A percentile compares a stretch with the other conserved stretches of the same genome.
Evolutionary conservation across 2,113 vertebrate genomes (phyloP).

Genomic region (Pogonocichla stellata): DNA sequence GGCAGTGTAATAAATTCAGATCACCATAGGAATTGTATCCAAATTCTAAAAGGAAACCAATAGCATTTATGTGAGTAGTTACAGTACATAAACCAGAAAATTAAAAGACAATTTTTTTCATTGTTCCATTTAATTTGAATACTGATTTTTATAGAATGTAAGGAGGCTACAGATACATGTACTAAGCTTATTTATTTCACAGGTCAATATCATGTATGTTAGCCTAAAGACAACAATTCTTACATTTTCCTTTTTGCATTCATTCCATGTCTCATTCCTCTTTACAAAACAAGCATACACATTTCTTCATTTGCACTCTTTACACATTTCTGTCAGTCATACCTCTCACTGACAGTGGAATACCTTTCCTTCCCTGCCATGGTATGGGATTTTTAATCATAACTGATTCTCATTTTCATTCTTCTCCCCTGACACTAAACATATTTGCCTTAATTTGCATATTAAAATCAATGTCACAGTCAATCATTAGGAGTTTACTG

Average conservation of each 20-base stretch:
- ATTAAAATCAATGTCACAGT: conserved; percentile 10
- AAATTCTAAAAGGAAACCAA: conserved; percentile 19
- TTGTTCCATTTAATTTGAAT: conserved; percentile 16
- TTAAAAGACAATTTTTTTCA: neutral
- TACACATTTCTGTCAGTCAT: neutral
- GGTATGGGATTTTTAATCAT: neutral
- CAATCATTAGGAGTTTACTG: conserved; percentile 29
- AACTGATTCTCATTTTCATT: neutral
- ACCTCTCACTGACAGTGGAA: neutral
- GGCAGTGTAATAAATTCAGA: conserved; percentile 44
- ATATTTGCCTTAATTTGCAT: neutral
- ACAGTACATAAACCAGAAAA: conserved; percentile 11
- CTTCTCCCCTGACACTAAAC: neutral
- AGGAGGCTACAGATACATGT: neutral
- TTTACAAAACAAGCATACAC: conserved; percentile 2
- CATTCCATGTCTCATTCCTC: neutral
- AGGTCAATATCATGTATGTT: neutral
- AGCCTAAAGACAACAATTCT: neutral
- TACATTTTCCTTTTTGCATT: neutral
- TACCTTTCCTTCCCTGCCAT: neutral
- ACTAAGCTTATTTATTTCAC: neutral
- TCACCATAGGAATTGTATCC: neutral
- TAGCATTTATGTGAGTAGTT: conserved; percentile 22
- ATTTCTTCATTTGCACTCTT: neutral
- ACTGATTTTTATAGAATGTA: neutral